Percentiles rank a stretch among this genome's conserved stretches.
Evolutionary conservation across 2,113 vertebrate species (phyloP).

Genomic region (Phyllostomus hastatus): DNA sequence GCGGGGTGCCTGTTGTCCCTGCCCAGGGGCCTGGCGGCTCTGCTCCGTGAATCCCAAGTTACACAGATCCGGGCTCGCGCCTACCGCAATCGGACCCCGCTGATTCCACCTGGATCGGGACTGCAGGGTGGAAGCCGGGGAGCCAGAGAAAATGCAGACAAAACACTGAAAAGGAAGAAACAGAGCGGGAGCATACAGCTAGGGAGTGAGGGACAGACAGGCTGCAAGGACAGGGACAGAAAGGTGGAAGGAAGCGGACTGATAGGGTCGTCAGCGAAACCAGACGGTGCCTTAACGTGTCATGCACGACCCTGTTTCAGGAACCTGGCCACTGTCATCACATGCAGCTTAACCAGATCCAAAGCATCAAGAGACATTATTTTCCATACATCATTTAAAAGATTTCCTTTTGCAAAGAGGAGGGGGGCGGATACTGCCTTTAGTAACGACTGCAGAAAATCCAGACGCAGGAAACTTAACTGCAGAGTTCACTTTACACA

Average conservation of each 20-base stretch:
- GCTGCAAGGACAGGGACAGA: neutral
- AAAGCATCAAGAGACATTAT: neutral
- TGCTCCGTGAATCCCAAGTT: neutral
- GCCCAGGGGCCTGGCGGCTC: rapidly evolving
- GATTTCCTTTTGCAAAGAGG: neutral
- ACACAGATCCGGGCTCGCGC: neutral
- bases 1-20: neutral
- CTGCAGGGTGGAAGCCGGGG: rapidly evolving
- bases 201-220: neutral
- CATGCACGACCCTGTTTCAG: neutral
- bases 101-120: rapidly evolving
- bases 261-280: neutral
- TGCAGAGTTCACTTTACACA: conserved; percentile 25
- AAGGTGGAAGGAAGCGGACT: neutral
- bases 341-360: neutral
- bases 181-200: neutral
- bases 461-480: neutral
- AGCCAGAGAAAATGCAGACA: neutral
- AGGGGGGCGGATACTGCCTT: neutral
- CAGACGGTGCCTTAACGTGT: neutral
- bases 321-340: neutral
- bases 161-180: neutral
- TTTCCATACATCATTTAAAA: neutral
- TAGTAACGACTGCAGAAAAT: neutral
- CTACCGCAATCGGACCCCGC: rapidly evolving